Evolutionary conservation across 2,888 invertebrate genomes (phyloP).

Genomic region (Netelia inedita): DNA sequence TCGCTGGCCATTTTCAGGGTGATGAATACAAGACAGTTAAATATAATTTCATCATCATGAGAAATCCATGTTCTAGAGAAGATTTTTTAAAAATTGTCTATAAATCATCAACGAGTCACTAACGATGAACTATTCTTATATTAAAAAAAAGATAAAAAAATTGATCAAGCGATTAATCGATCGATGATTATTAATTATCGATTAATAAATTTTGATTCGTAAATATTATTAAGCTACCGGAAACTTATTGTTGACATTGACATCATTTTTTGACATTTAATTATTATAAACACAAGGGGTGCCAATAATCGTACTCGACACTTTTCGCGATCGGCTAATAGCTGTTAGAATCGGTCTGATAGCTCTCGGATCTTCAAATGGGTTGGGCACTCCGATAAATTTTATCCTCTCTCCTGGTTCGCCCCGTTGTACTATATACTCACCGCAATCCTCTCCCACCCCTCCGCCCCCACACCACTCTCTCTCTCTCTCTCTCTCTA

Average conservation of each 20-base stretch:
- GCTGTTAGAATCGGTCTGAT: background rate
- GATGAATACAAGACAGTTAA: no score
- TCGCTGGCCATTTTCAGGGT: constrained; percentile 15
- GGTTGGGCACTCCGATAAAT: constrained; percentile 47
- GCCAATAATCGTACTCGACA: background rate
- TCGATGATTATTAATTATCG: no score
- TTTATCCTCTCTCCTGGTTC: constrained; percentile 38
- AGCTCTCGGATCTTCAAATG: constrained; percentile 19
- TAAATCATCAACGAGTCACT: no score
- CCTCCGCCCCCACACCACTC: background rate
- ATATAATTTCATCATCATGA: no score
- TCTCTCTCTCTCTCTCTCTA: background rate
- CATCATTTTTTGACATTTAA: background rate
- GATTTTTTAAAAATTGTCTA: no score
- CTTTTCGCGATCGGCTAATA: constrained; percentile 1
- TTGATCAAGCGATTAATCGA: no score
- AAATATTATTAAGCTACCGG: no score
- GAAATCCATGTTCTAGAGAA: no score
- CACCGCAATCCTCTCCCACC: constrained; percentile 10
- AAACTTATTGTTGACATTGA: background rate
- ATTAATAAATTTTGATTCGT: no score
- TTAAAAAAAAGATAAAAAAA: no score
- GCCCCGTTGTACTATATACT: constrained; percentile 1
- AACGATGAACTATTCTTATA: no score
- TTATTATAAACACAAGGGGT: background rate